Evolutionary conservation across 2,797 vertebrate species (phyloP).

Genomic region (Cyprinella venusta): DNA sequence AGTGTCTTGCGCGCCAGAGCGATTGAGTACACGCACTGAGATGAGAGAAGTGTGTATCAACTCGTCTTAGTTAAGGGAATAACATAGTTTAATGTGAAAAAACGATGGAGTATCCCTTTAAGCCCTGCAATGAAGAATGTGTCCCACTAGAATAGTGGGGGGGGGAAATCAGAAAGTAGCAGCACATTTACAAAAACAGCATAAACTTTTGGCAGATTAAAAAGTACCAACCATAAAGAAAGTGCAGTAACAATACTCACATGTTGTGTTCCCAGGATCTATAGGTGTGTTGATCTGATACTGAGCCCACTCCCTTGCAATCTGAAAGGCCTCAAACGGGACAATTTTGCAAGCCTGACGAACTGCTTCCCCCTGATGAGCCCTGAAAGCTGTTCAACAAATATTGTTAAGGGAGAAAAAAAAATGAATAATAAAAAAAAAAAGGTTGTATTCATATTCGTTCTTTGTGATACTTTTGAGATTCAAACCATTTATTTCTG

Average conservation of each 20-base stretch:
- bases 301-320: constrained; percentile 89
- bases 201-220: not conserved
- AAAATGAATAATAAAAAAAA: not conserved
- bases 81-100: too few relatives aligned
- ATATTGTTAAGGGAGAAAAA: not conserved
- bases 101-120: too few relatives aligned
- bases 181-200: not conserved
- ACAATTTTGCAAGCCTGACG: constrained; percentile 87
- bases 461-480: not conserved
- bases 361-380: constrained; percentile 89
- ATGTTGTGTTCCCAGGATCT: constrained; percentile 78
- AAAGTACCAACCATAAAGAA: not conserved
- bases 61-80: too few relatives aligned
- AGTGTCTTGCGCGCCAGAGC: too few relatives aligned
- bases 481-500: not conserved
- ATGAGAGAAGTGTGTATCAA: too few relatives aligned
- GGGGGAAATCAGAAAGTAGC: too few relatives aligned
- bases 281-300: constrained; percentile 84
- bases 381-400: constrained; percentile 83
- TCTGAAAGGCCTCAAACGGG: constrained; percentile 88
- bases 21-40: too few relatives aligned
- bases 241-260: constrained; percentile 74
- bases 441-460: not conserved
- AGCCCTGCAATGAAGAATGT: too few relatives aligned
- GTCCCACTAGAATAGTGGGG: too few relatives aligned